Percentiles rank a stretch among this genome's conserved stretches.
Evolutionary conservation across 53 echinoderm and acorn worm genomes (phyloP).

Genomic region (Stichopus horrens): DNA sequence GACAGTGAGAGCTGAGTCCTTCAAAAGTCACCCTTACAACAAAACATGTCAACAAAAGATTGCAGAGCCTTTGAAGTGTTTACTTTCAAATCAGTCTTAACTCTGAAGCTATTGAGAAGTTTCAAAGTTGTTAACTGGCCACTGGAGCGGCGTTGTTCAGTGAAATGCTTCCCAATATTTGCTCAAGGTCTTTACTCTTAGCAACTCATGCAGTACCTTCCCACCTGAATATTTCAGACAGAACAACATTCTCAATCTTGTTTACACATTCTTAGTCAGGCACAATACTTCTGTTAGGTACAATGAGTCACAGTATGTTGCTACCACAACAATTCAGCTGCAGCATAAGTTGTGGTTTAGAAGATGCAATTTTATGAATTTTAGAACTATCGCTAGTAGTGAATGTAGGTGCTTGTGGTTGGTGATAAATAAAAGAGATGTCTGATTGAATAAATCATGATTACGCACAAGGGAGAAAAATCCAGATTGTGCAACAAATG

Average conservation of each 20-base stretch:
- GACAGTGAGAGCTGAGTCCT: background rate
- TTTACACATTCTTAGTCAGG: background rate
- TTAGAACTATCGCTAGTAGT: background rate
- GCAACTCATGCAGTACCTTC: background rate
- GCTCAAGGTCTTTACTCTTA: background rate
- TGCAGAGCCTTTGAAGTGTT: background rate
- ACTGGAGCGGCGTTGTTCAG: background rate
- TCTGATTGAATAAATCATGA: background rate
- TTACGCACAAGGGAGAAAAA: background rate
- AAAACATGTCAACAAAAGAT: background rate
- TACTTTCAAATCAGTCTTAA: background rate
- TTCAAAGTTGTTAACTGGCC: background rate
- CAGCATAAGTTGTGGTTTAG: background rate
- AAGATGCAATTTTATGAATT: background rate
- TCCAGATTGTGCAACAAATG: background rate
- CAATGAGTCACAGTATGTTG: background rate
- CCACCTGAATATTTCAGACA: background rate
- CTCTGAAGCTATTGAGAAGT: background rate
- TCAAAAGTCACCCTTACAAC: background rate
- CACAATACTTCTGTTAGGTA: background rate
- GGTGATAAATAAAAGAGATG: background rate
- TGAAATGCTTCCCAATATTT: background rate
- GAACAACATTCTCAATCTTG: background rate
- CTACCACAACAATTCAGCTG: background rate
- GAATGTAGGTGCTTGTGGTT: background rate